Evolutionary conservation across 2,113 vertebrate genomes (phyloP), one percentile per base, ranked within the genome.

Genomic region (Menidia beryllina): DNA sequence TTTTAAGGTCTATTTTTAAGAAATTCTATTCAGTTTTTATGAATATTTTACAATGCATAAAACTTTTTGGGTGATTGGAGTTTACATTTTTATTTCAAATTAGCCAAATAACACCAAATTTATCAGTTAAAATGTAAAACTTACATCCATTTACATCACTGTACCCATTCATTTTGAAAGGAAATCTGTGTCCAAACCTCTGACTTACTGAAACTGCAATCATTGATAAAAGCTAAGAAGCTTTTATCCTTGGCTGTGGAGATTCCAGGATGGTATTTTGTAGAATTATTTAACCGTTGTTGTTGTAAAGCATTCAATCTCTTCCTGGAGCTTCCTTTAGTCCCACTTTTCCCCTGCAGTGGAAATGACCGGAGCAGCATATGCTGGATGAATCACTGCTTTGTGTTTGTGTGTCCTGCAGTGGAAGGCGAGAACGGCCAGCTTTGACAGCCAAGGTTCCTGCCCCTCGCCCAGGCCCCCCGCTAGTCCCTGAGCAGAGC

Each of bases 361-460:
- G 54, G 58, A 55, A 54, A 2, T 38, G 34, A 67, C 9, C 55
- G 19, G 38, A 23, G 24, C 48, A 49, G 20, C 63, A 27, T 53
- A 9, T 77, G 65, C 17, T 26, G 20, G 34, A 67, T 82, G 71
- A 86, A 80, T 82, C 53, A 38, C 11, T 30, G 63, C 74, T 58
- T 41, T 81, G 75, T 89, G 64, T 74, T 24, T 86, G 25, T 91
- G 59, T 81, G 45, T 86, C 77, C 84, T 82, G 80, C 94, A 99
- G 97, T 99, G 98, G 97, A 97, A 98, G 72, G 95, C 96, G 66
- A 95, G 96, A 69, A 95, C 96, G 11, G 96, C 97, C 36, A 99
- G 98, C 89, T 97, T 98, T 47, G 97, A 99, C 94, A 98, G 97
- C 84, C 96, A 99, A 88, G 95, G 96, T 26, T 98, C 97, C 36